These are phyloP conservation scores for Aurelia aurita complex sp. Pacific DNA, from an alignment of 30 jellyfish, hydroid and myxozoan genomes.

Conservation along the genomic window DNA sequence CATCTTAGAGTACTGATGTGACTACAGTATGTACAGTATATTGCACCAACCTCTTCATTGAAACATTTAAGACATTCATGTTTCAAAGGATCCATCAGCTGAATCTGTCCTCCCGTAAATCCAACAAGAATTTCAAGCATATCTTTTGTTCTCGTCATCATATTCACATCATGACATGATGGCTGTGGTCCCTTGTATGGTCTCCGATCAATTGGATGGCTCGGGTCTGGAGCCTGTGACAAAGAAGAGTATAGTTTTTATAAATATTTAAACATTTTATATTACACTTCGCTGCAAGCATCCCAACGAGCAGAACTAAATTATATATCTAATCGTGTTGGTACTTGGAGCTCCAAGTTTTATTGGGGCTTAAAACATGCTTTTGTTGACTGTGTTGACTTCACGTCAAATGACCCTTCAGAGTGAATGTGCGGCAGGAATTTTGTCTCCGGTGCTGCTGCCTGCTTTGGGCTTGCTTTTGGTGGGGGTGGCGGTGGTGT, in stretches of 20 bases:
- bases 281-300: background rate
- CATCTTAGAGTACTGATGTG: background rate
- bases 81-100: slow-evolving; percentile 92
- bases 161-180: slow-evolving; percentile 91
- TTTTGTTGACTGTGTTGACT: too few relatives aligned
- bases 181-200: slow-evolving; percentile 98
- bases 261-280: too few relatives aligned
- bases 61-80: slow-evolving; percentile 88
- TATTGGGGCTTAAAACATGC: too few relatives aligned
- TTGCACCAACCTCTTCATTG: slow-evolving; percentile 87
- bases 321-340: too few relatives aligned
- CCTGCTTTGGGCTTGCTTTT: too few relatives aligned
- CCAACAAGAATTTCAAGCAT: slow-evolving; percentile 85
- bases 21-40: background rate
- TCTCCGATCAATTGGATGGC: slow-evolving; percentile 90
- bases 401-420: too few relatives aligned
- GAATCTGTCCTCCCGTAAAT: slow-evolving; percentile 95
- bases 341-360: too few relatives aligned
- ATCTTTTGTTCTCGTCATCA: slow-evolving; percentile 81
- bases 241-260: too few relatives aligned
- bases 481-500: too few relatives aligned
- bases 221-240: slow-evolving; percentile 90
- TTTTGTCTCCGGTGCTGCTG: too few relatives aligned
- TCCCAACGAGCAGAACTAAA: too few relatives aligned
- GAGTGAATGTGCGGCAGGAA: too few relatives aligned